Conservation (phyloP, 1,140 invertebrate species). For the Aphaenogaster floridana region DNA sequence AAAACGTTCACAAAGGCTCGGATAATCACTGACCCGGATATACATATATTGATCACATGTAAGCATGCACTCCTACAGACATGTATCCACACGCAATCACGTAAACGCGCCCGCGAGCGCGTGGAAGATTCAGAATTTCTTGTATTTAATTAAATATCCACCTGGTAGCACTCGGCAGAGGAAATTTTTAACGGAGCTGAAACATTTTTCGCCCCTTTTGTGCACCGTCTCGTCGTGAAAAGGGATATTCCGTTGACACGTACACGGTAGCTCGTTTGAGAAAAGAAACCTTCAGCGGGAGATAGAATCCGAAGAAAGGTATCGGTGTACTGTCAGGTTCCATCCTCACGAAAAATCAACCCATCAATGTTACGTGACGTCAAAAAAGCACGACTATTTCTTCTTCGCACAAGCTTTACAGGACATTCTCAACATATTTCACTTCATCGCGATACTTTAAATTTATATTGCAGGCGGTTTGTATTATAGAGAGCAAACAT, state of each 20-base stretch:
- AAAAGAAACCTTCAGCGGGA: slow-evolving; percentile 41
- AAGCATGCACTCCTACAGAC: background rate
- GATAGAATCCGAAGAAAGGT: slow-evolving; percentile 30
- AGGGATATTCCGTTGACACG: slow-evolving; percentile 67
- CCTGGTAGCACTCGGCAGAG: slow-evolving; percentile 7
- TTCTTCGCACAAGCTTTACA: background rate
- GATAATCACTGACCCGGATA: slow-evolving; percentile 59
- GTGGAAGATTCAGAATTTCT: slow-evolving; percentile 36
- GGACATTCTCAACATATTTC: background rate
- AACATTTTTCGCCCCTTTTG: slow-evolving; percentile 68
- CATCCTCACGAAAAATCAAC: slow-evolving; percentile 28
- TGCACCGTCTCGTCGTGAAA: slow-evolving; percentile 35
- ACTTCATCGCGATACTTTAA: background rate
- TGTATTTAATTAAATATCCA: slow-evolving; percentile 74
- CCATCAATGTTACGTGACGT: slow-evolving; percentile 31
- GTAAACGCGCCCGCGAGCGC: background rate
- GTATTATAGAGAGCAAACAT: background rate
- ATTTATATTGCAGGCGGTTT: background rate
- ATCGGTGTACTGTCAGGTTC: slow-evolving; percentile 24
- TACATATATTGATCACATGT: slow-evolving; percentile 43
- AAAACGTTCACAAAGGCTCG: slow-evolving; percentile 58
- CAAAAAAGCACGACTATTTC: background rate
- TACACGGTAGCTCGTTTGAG: slow-evolving; percentile 47
- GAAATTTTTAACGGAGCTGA: slow-evolving; percentile 58
- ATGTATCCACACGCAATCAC: background rate